These are phyloP conservation scores for Periophthalmus magnuspinnatus DNA, from an alignment of 2,797 vertebrate species.

Conservation along the genomic window DNA sequence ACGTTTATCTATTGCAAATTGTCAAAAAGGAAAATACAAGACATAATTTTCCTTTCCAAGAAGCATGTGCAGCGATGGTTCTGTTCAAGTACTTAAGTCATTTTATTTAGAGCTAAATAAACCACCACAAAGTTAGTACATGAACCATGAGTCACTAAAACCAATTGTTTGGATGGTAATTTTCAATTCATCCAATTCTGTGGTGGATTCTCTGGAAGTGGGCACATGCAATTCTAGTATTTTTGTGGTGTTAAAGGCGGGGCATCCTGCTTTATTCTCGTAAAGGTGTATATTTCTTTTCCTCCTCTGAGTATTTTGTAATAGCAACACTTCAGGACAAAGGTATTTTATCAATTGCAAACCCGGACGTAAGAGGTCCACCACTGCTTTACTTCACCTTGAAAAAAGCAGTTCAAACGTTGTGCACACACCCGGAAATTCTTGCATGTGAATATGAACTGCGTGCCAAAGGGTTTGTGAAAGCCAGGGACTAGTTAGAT, in stretches of 20 bases:
- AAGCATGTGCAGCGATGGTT: not conserved
- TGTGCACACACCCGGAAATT: no score
- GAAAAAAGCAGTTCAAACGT: not conserved
- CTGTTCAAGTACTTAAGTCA: not conserved
- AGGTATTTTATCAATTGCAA: not conserved
- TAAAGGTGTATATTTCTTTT: not conserved
- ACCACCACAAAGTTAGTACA: not conserved
- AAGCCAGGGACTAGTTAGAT: not conserved
- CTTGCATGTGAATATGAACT: not conserved
- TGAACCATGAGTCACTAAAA: not conserved
- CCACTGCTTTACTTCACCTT: not conserved
- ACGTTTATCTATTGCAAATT: not conserved
- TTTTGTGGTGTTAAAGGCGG: not conserved
- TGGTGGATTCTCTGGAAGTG: not conserved
- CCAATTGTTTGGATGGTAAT: not conserved
- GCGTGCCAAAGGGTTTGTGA: not conserved
- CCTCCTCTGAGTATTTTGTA: no score
- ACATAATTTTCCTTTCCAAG: not conserved
- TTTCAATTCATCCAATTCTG: not conserved
- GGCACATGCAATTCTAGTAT: not conserved
- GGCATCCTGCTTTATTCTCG: not conserved
- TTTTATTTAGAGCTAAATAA: not conserved
- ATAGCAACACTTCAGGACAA: not conserved
- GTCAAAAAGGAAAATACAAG: not conserved
- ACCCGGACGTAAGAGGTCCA: not conserved